These are phyloP conservation scores for Oxyruncus cristatus DNA, from an alignment of 2,113 vertebrate genomes.

Conservation along the genomic window DNA sequence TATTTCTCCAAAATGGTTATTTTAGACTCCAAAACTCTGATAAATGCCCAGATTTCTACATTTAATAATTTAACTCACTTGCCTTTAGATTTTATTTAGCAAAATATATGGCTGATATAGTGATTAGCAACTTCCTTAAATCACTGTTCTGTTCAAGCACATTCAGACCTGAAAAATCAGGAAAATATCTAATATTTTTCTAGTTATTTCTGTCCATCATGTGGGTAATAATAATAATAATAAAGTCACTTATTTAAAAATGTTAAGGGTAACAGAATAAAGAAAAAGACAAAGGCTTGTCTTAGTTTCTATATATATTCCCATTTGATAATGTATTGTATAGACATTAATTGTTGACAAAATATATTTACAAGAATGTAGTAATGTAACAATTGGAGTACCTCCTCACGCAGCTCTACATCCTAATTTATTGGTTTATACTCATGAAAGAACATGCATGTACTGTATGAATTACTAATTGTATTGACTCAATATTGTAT, in stretches of 20 bases:
- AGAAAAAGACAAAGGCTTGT: not conserved
- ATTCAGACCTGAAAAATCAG: not conserved
- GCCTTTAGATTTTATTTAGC: not conserved
- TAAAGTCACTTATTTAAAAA: not conserved
- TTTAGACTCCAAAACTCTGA: not conserved
- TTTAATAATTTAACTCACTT: not conserved
- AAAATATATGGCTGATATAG: not conserved
- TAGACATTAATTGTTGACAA: not conserved
- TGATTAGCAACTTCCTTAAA: not conserved
- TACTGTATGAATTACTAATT: not conserved
- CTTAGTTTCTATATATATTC: not conserved
- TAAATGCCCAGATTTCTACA: not conserved
- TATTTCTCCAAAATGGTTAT: not conserved
- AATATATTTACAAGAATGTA: not conserved
- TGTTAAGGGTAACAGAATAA: not conserved
- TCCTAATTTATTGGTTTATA: not conserved
- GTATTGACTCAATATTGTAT: not conserved
- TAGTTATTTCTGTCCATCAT: not conserved
- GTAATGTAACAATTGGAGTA: not conserved
- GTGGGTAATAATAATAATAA: not conserved
- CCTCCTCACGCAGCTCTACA: not conserved
- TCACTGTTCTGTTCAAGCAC: not conserved
- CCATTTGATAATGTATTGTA: not conserved
- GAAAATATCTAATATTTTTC: not conserved
- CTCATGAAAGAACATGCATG: not conserved